phyloP scores from a whole-genome alignment of 2,113 vertebrate genomes.

The Potamarius usumacintae region DNA sequence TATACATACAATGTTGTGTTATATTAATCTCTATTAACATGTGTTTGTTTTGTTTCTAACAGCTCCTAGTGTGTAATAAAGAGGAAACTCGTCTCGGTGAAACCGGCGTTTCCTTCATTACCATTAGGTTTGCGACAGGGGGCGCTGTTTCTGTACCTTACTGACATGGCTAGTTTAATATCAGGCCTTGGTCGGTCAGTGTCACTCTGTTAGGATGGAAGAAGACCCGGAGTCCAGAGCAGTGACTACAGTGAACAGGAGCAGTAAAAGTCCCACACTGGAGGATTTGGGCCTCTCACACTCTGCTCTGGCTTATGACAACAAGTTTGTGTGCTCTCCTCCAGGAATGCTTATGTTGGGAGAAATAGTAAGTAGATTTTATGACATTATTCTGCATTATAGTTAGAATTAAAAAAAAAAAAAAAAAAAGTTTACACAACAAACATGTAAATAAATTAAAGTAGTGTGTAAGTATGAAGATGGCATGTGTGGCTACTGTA shows the following conservation, averaged over 20 bases:
- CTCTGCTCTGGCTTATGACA: constrained; percentile 68
- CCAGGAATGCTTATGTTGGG: constrained; percentile 62
- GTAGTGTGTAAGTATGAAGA: not conserved
- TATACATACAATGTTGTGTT: not conserved
- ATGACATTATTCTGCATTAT: not conserved
- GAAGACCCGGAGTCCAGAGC: constrained; percentile 46
- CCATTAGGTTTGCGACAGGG: not conserved
- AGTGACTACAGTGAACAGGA: constrained; percentile 14
- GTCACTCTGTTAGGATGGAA: constrained; percentile 49
- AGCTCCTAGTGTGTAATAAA: not conserved
- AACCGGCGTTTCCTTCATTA: not conserved
- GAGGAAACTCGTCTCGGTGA: not conserved
- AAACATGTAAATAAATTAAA: not conserved
- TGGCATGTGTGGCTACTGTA: not conserved
- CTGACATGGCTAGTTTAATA: not conserved
- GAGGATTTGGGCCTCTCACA: constrained; percentile 40
- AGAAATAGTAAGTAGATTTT: constrained; percentile 68
- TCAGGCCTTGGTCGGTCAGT: constrained; percentile 9
- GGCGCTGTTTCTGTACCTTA: not conserved
- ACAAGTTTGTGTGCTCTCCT: constrained; percentile 60
- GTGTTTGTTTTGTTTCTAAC: not conserved
- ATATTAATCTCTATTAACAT: not conserved
- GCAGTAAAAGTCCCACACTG: constrained; percentile 6
- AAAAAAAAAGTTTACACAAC: too few species aligned
- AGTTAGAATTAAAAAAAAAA: too few species aligned